These are phyloP conservation scores for Megatriorchis doriae DNA, from an alignment of 2,113 vertebrate genomes.

Conservation along the genomic window DNA sequence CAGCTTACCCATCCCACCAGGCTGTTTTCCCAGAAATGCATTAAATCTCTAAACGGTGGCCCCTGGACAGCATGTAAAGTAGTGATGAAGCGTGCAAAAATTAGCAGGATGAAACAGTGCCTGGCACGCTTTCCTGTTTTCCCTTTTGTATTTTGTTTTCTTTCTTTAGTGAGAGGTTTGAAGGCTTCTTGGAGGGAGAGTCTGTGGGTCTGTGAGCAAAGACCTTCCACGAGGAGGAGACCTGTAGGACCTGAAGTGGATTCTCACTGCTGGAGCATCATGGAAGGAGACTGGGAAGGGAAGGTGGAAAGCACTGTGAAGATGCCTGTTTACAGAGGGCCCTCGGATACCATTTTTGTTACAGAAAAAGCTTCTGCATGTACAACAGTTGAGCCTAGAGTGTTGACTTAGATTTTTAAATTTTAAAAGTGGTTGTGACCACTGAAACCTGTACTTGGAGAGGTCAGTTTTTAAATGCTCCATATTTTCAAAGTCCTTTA, in stretches of 20 bases:
- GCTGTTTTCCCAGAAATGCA: background rate
- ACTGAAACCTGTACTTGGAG: background rate
- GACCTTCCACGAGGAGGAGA: background rate
- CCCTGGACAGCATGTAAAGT: background rate
- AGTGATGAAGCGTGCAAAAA: background rate
- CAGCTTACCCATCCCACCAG: background rate
- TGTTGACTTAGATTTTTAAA: background rate
- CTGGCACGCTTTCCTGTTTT: too few relatives aligned
- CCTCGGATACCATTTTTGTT: background rate
- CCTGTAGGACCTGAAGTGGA: background rate
- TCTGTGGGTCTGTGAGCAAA: background rate
- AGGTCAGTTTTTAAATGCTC: background rate
- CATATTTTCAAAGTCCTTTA: background rate
- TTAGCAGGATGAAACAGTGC: background rate
- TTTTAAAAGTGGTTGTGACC: background rate
- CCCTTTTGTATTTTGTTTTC: background rate
- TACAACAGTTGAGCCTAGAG: background rate
- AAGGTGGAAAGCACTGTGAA: background rate
- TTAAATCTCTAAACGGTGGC: background rate
- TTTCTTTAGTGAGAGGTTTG: background rate
- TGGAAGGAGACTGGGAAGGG: background rate
- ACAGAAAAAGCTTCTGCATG: fast-evolving
- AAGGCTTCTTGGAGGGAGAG: background rate
- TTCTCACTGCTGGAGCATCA: background rate
- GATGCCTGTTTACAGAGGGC: background rate